Conservation (phyloP, 1,140 invertebrate species). For the Leptonema lineaticorne region DNA sequence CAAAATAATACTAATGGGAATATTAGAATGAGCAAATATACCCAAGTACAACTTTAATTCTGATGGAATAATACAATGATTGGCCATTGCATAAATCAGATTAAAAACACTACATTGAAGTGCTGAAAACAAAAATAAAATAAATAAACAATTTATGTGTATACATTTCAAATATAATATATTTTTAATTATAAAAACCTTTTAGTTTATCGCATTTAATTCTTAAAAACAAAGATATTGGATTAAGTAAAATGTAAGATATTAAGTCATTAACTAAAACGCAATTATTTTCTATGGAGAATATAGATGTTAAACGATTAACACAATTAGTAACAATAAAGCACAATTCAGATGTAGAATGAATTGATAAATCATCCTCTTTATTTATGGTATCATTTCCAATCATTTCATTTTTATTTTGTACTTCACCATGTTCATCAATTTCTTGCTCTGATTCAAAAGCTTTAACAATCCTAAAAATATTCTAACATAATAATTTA, state of each 20-base stretch:
- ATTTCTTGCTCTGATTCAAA: no score
- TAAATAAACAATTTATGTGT: background rate
- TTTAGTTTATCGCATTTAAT: constrained; percentile 21
- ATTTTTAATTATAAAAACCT: constrained; percentile 16
- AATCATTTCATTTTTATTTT: background rate
- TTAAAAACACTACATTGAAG: constrained; percentile 61
- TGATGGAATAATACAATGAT: constrained; percentile 56
- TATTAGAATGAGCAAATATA: constrained; percentile 57
- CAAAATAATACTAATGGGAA: constrained; percentile 57
- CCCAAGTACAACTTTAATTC: constrained; percentile 59
- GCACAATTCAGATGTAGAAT: constrained; percentile 1
- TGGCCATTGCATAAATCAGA: constrained; percentile 59
- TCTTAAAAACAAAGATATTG: constrained; percentile 25
- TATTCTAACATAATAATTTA: background rate
- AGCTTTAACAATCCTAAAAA: no score
- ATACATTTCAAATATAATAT: background rate
- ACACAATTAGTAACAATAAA: constrained; percentile 28
- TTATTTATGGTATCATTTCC: constrained; percentile 24
- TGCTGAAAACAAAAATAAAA: constrained; percentile 49
- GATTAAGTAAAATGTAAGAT: constrained; percentile 27
- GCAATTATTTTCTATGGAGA: constrained; percentile 26
- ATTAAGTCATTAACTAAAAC: constrained; percentile 31
- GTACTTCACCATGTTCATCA: no score
- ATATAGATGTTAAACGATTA: constrained; percentile 18
- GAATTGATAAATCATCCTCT: background rate